Conservation (phyloP, 2,888 invertebrate genomes). For the Cephus nigrinus region DNA sequence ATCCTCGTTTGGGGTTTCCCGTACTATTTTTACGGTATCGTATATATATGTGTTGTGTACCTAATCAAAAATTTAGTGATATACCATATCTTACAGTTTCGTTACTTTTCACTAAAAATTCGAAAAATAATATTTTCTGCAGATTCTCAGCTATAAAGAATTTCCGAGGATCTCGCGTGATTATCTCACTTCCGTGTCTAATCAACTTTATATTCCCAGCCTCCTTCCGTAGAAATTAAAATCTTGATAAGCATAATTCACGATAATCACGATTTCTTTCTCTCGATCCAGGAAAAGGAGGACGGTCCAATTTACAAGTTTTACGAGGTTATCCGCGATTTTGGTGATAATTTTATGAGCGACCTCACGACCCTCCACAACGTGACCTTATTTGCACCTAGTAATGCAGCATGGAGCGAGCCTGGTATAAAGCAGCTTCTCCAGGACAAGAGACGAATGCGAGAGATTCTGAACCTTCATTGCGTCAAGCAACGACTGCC, state of each 20-base stretch:
- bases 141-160: neutral
- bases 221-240: neutral
- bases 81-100: neutral
- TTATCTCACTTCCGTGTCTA: neutral
- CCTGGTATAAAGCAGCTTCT: constrained; percentile 77
- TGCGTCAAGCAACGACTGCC: constrained; percentile 82
- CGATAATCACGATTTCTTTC: constrained; percentile 26
- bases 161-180: neutral
- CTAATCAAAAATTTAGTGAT: too few relatives aligned
- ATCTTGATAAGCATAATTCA: neutral
- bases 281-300: constrained; percentile 73
- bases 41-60: neutral
- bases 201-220: neutral
- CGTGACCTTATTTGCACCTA: constrained; percentile 89
- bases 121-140: neutral
- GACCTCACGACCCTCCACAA: constrained; percentile 78
- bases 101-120: neutral
- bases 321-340: constrained; percentile 82
- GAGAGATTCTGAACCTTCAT: constrained; percentile 85
- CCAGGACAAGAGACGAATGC: constrained; percentile 75
- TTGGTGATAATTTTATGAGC: constrained; percentile 79
- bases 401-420: constrained; percentile 86
- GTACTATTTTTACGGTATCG: neutral
- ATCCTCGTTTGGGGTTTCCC: neutral
- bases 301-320: constrained; percentile 84